Conservation (phyloP, 23 tunicate species). For the Pegea sp. region DNA sequence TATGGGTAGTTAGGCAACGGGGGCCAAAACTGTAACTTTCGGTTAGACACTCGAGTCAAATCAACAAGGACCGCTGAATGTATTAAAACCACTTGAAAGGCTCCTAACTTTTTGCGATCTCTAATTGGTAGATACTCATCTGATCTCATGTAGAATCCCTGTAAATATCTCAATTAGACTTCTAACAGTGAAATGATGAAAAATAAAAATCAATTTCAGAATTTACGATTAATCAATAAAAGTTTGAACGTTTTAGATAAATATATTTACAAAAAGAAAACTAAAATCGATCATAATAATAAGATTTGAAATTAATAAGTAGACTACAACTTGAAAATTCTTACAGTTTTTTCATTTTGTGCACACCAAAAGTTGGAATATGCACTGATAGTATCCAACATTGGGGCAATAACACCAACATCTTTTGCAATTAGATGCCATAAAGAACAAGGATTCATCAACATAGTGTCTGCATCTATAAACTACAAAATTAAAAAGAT, state of each 20-base stretch:
- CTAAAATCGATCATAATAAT: too few species aligned
- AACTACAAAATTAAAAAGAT: constrained; percentile 9
- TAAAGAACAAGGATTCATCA: constrained; percentile 50
- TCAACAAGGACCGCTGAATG: constrained; percentile 79
- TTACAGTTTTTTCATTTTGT: constrained; percentile 16
- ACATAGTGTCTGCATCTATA: constrained; percentile 64
- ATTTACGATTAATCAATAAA: too few species aligned
- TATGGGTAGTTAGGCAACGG: constrained; percentile 20
- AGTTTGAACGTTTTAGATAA: too few species aligned
- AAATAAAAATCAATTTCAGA: too few species aligned
- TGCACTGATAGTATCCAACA: constrained; percentile 22
- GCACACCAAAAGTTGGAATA: constrained; percentile 93
- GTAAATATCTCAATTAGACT: background rate
- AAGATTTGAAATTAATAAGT: too few species aligned
- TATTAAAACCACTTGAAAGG: constrained; percentile 51
- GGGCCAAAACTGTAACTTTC: constrained; percentile 61
- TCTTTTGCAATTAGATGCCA: constrained; percentile 50
- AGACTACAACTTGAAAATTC: too few species aligned
- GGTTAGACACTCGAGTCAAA: constrained; percentile 20
- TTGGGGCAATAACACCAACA: constrained; percentile 57
- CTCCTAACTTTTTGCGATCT: constrained; percentile 34
- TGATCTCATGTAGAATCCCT: constrained; percentile 67
- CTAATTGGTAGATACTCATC: constrained; percentile 59
- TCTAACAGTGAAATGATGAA: too few species aligned
- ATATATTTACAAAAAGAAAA: too few species aligned